Base-by-base conservation (phyloP, 35 echinoderm and acorn worm genomes). In the Eucidaris tribuloides region DNA sequence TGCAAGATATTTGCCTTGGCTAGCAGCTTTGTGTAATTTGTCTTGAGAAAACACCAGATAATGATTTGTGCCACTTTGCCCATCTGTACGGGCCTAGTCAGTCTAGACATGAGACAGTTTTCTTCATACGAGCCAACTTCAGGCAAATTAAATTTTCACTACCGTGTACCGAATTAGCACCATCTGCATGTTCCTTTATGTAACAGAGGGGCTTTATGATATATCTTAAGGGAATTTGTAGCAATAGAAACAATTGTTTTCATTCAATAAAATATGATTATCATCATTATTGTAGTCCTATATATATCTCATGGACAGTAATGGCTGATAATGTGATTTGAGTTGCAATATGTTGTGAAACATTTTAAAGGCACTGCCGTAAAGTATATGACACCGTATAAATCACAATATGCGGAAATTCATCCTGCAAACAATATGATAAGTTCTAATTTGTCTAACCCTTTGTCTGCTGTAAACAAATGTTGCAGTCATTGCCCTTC, bases 221-320 rank as follows among this genome's bases (percentile, higher is more conserved):
- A 52, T 52, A n/a, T 9, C 48, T 52, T 9, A 52, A n/a, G 9
- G n/a, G 48, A 52, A 40, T 33, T 33, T 36, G 37, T 44, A 14
- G 35, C 37, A 38, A 13, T 74, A 43, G 11, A 42, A 22, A 74
- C 38, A 41, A 35, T 74, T 74, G 68, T 74, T 74, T 74, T 74
- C 68, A 42, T 74, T 74, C 68, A 74, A 74, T 74, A 74, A 74
- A 74, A 74, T 20, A 22, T 44, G 35, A 33, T 74, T 36, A 74
- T 74, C 44, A 74, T 74, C 68, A 74, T 42, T 74, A 33, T 27
- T 27, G 33, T 22, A 74, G 44, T 74, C 25, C 61, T 64, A 32
- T 31, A 27, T 13, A 34, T 64, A 64, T n/a, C 7, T 34, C 19
- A 64, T 34, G 30, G 61, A 34, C 29, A 32, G 30, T 28, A 15